These are phyloP conservation scores for Drosophila simulans DNA, from an alignment of 1,140 invertebrate genomes.

Conservation along the genomic window DNA sequence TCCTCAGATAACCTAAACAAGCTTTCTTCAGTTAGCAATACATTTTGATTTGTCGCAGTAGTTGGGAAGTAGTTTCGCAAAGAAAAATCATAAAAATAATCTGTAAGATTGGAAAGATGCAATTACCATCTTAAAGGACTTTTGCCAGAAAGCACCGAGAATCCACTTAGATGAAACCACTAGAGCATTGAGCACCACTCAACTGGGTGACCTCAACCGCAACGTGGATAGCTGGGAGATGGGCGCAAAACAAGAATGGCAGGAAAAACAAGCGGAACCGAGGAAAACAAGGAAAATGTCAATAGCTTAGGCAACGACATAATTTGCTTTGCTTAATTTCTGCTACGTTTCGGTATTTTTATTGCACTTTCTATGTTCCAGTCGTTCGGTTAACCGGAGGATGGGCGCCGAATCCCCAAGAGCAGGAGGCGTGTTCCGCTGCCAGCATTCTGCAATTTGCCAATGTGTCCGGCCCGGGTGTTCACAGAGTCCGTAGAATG, in stretches of 20 bases:
- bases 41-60: too few species aligned
- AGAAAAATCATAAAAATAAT: neutral
- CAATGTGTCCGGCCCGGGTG: conserved; percentile 30
- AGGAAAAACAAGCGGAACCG: conserved; percentile 12
- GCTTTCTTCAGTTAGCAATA: too few species aligned
- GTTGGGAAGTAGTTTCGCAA: too few species aligned
- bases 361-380: conserved; percentile 75
- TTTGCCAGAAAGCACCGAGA: neutral
- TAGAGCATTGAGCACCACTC: conserved; percentile 21
- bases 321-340: conserved; percentile 81
- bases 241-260: conserved; percentile 7
- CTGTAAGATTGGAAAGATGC: neutral
- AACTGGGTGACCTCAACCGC: conserved; percentile 49
- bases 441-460: conserved; percentile 40
- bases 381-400: conserved; percentile 27
- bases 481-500: neutral
- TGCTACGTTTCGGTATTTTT: conserved; percentile 77
- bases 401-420: neutral
- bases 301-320: conserved; percentile 69
- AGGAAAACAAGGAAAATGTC: conserved; percentile 59
- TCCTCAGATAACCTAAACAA: too few species aligned
- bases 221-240: conserved; percentile 19
- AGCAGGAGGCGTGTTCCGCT: conserved; percentile 3
- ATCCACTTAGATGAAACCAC: conserved; percentile 14
- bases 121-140: conserved; percentile 19